Conservation (phyloP, 2,888 invertebrate genomes). For the Cactoblastis cactorum region DNA sequence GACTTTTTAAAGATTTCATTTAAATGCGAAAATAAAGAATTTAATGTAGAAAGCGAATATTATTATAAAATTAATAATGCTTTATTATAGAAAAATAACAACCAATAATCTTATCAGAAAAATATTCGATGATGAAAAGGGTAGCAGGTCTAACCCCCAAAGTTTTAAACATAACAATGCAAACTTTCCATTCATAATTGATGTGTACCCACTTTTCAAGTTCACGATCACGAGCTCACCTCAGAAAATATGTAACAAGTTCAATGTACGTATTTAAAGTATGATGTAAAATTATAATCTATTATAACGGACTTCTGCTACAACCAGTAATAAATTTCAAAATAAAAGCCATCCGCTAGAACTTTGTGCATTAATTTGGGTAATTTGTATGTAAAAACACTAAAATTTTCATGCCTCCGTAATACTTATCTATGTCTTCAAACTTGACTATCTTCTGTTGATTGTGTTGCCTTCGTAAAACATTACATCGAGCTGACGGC, state of each 20-base stretch:
- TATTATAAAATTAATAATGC: too few relatives aligned
- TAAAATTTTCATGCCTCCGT: slow-evolving; percentile 18
- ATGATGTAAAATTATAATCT: background rate
- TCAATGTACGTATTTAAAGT: background rate
- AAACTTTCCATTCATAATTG: too few relatives aligned
- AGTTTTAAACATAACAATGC: too few relatives aligned
- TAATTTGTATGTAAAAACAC: slow-evolving; percentile 18
- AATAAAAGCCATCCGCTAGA: background rate
- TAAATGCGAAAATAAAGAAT: too few relatives aligned
- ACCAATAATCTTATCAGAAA: too few relatives aligned
- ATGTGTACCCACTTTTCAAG: background rate
- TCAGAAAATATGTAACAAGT: slow-evolving; percentile 6
- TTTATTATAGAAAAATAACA: too few relatives aligned
- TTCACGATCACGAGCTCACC: background rate
- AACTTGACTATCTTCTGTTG: slow-evolving; percentile 30
- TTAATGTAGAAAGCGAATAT: too few relatives aligned
- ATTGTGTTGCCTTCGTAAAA: slow-evolving; percentile 36
- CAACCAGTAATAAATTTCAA: background rate
- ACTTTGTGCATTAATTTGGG: slow-evolving; percentile 16
- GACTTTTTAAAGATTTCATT: too few relatives aligned
- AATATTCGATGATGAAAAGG: too few relatives aligned
- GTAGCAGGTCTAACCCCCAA: too few relatives aligned
- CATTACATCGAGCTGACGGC: slow-evolving; percentile 46
- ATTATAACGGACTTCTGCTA: slow-evolving; percentile 5
- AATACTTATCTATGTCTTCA: slow-evolving; percentile 25